These are phyloP conservation scores for Kryptolebias ocellatus DNA, from an alignment of 2,797 vertebrate genomes.

Conservation along the genomic window DNA sequence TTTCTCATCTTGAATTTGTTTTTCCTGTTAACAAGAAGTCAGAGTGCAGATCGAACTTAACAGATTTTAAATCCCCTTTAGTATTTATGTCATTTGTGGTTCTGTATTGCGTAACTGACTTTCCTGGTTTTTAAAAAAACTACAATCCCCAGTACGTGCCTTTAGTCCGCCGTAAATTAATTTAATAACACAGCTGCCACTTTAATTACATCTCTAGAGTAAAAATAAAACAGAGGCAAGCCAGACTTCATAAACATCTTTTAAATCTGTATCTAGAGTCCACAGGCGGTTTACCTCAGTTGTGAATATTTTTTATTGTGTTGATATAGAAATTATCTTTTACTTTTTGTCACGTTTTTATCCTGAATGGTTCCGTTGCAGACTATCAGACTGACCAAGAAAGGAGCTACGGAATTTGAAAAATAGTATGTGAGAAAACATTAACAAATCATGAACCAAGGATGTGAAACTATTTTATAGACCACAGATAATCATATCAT, in stretches of 20 bases:
- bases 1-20: not conserved
- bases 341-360: too few species aligned
- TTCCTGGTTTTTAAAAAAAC: conserved; percentile 2
- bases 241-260: not conserved
- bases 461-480: too few species aligned
- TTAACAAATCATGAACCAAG: too few species aligned
- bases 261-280: not conserved
- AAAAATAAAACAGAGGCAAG: not conserved
- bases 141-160: not conserved
- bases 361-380: too few species aligned
- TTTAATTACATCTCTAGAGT: not conserved
- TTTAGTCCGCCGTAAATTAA: not conserved
- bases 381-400: too few species aligned
- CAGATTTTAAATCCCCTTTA: conserved; percentile 13
- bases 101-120: conserved; percentile 6
- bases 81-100: conserved; percentile 19
- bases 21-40: not conserved
- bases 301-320: not conserved
- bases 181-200: conserved; percentile 1
- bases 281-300: not conserved
- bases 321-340: too few species aligned
- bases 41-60: not conserved
- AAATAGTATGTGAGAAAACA: too few species aligned
- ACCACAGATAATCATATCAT: not conserved
- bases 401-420: too few species aligned